Percentiles rank a stretch among this genome's conserved stretches.
phyloP scores from a whole-genome alignment of 1,140 invertebrate genomes.

The Meloidogyne floridensis region DNA sequence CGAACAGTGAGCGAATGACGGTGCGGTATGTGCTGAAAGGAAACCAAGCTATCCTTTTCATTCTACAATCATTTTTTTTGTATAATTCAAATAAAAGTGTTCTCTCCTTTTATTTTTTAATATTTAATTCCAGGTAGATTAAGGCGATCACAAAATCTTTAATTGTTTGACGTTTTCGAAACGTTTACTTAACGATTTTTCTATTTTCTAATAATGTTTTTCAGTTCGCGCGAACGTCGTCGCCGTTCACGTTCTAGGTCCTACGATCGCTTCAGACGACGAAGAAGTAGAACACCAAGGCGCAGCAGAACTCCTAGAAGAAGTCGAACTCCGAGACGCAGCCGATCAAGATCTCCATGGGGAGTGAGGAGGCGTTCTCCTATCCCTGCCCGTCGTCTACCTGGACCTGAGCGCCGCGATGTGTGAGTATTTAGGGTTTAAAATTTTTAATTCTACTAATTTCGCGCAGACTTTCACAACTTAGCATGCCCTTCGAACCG shows the following conservation, averaged over 20 bases:
- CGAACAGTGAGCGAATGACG: neutral
- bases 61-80: neutral
- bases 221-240: constrained; percentile 40
- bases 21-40: neutral
- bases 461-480: constrained; percentile 41
- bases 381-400: constrained; percentile 49
- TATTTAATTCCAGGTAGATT: constrained; percentile 2
- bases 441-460: constrained; percentile 21
- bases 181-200: neutral
- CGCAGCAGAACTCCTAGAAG: neutral
- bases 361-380: constrained; percentile 28
- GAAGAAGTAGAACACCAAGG: neutral
- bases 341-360: constrained; percentile 28
- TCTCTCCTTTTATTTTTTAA: neutral
- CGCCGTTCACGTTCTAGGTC: constrained; percentile 41
- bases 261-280: constrained; percentile 23
- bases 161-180: neutral
- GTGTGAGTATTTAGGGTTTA: constrained; percentile 52
- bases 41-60: neutral
- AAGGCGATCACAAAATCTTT: neutral
- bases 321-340: constrained; percentile 17
- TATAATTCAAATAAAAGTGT: neutral
- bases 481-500: constrained; percentile 64
- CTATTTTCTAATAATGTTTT: constrained; percentile 3
- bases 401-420: constrained; percentile 63